Evolutionary conservation across 2,113 vertebrate species (phyloP).

Genomic region (Tupaia chinensis): DNA sequence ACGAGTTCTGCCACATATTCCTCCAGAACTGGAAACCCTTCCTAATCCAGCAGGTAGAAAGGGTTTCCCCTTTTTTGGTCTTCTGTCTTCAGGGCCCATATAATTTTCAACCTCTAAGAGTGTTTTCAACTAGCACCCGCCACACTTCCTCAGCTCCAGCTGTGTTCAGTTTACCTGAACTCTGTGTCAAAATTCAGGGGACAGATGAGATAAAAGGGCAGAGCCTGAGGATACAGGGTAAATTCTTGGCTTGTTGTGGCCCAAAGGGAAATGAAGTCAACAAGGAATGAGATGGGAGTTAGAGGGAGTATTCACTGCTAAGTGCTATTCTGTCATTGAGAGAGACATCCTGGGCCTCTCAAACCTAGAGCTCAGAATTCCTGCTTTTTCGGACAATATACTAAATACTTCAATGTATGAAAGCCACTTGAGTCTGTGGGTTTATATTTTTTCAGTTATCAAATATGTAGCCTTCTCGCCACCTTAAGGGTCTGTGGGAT

Average conservation of each 20-base stretch:
- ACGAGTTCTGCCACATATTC: slow-evolving; percentile 9
- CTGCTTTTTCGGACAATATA: neutral
- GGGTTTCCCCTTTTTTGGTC: neutral
- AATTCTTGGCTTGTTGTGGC: slow-evolving; percentile 21
- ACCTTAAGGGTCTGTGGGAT: neutral
- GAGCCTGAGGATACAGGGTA: neutral
- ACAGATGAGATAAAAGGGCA: neutral
- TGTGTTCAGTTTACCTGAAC: neutral
- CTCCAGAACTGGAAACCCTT: slow-evolving; percentile 2
- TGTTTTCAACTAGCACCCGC: neutral
- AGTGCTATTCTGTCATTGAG: neutral
- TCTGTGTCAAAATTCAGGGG: slow-evolving; percentile 36
- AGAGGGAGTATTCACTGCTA: neutral
- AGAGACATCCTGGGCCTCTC: neutral
- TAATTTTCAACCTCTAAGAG: neutral
- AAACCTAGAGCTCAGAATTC: slow-evolving; percentile 20
- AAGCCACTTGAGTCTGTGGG: neutral
- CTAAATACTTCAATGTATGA: neutral
- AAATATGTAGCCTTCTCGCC: neutral
- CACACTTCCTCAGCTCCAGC: slow-evolving; percentile 4
- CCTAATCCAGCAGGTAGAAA: neutral
- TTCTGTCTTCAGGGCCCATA: neutral
- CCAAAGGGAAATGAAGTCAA: slow-evolving; percentile 9
- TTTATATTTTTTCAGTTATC: neutral
- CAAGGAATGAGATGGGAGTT: neutral